Base-by-base conservation (phyloP, 2,797 vertebrate species). In the Hippopotamyrus pictus region DNA sequence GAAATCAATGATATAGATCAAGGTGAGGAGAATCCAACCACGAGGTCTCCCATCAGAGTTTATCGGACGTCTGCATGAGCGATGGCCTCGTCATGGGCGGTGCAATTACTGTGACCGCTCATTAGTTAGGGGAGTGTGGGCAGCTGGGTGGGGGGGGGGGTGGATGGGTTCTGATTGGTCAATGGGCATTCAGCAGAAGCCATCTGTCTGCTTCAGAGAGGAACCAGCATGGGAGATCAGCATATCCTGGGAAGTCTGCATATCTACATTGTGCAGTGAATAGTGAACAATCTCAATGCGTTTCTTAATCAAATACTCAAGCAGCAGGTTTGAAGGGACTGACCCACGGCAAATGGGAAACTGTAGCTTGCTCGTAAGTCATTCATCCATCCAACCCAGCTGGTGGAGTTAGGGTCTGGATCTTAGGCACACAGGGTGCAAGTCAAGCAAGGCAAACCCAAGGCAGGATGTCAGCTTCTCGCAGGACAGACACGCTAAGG, bases 1-100 rank as follows among this genome's bases (percentile, higher is more conserved):
- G n/a, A n/a, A 94, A 96, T 96, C 96, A 94, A 96, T 96, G 94
- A 93, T 95, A 96, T 96, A 90, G 95, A 96, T 96, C 94, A 94
- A 92, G 93, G 93, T 94, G 93, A 93, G 93, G 92, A 91, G 94
- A 90, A 91, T 90, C 69, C 87, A 29, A 48, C 12, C 87, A 44
- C n/a, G 54, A 19, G 53, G 54, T 76, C 50, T 90, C 87, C 82
- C 83, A 37, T 86, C 83, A 51, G 59, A 90, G 92, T 69, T 95
- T 96, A 96, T 96, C 95, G 95, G 93, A 95, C 94, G 95, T 95
- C 94, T 93, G 93, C 95, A 95, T 96, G 95, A 96, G 93, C 95
- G 94, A 96, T 96, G 95, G 94, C 94, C 92, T 94, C 92, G 92
- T 94, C 95, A 91, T 93, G 94, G 93, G 95, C 92, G 92, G 91